These are phyloP conservation scores for Scylla paramamosain DNA, from an alignment of 1,140 invertebrate species.

Conservation along the genomic window DNA sequence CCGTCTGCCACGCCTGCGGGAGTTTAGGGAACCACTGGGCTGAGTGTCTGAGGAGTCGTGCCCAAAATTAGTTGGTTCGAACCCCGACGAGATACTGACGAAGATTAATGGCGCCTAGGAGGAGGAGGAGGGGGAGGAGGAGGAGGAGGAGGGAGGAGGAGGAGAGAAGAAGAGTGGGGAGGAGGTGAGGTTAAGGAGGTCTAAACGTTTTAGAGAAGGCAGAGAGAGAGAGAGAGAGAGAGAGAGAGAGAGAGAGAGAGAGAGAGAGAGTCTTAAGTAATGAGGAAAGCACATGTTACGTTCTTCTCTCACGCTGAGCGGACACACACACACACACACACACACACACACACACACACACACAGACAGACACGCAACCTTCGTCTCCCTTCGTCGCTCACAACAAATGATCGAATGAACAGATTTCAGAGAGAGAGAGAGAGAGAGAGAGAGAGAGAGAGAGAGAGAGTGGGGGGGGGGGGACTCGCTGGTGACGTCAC, in stretches of 20 bases:
- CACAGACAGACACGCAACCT: neutral
- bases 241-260: neutral
- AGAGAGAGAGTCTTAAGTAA: neutral
- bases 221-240: neutral
- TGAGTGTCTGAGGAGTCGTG: neutral
- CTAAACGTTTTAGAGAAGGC: too few relatives aligned
- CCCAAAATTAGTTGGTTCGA: slow-evolving; percentile 13
- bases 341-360: slow-evolving; percentile 20
- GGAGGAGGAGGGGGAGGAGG: slow-evolving; percentile 17
- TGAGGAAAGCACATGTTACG: too few relatives aligned
- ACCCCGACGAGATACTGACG: neutral
- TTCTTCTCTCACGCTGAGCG: neutral
- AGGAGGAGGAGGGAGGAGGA: neutral
- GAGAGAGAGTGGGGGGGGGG: too few relatives aligned
- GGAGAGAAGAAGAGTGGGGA: neutral
- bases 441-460: too few relatives aligned
- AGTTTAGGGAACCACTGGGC: neutral
- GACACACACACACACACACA: slow-evolving; percentile 7
- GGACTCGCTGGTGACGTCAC: too few relatives aligned
- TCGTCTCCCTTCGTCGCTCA: too few relatives aligned
- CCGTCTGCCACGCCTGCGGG: neutral
- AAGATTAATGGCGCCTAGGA: neutral
- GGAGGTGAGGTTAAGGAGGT: neutral
- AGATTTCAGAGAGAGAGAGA: too few relatives aligned
- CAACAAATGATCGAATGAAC: too few relatives aligned